A percentile compares a stretch with the other conserved stretches of the same genome.
phyloP scores from a whole-genome alignment of 2,113 vertebrate species.

The Syngnathoides biaculeatus region DNA sequence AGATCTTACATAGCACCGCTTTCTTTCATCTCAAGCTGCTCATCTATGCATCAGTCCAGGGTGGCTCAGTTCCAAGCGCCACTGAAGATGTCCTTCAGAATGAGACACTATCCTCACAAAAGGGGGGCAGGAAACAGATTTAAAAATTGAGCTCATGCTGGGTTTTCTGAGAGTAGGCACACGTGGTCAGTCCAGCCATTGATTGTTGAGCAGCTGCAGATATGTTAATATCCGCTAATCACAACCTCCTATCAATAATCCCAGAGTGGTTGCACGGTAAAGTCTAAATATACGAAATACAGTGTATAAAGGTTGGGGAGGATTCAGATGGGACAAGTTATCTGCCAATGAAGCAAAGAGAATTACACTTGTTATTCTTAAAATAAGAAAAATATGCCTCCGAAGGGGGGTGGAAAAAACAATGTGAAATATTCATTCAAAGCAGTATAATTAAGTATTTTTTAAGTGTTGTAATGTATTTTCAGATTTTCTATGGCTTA shows the following conservation, averaged over 20 bases:
- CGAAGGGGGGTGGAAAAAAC: too few species aligned
- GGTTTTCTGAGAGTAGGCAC: constrained; percentile 16
- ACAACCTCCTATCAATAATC: constrained; percentile 32
- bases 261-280: constrained; percentile 20
- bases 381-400: too few species aligned
- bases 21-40: constrained; percentile 33
- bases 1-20: constrained; percentile 9
- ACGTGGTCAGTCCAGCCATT: constrained; percentile 16
- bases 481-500: too few species aligned
- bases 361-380: too few species aligned
- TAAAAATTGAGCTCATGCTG: constrained; percentile 4
- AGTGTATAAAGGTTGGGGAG: too few species aligned
- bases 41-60: constrained; percentile 24
- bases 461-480: too few species aligned
- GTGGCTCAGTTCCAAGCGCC: constrained; percentile 24
- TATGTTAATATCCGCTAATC: constrained; percentile 52
- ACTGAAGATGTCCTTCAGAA: constrained; percentile 31
- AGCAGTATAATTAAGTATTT: too few species aligned
- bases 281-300: too few species aligned
- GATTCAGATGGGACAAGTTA: too few species aligned
- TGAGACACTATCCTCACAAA: constrained; percentile 23
- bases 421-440: too few species aligned
- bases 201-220: constrained; percentile 39
- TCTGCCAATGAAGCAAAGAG: too few species aligned
- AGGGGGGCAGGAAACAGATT: constrained; percentile 13